Base-by-base conservation (phyloP, 2,113 vertebrate species). In the Falcunculus frontatus region DNA sequence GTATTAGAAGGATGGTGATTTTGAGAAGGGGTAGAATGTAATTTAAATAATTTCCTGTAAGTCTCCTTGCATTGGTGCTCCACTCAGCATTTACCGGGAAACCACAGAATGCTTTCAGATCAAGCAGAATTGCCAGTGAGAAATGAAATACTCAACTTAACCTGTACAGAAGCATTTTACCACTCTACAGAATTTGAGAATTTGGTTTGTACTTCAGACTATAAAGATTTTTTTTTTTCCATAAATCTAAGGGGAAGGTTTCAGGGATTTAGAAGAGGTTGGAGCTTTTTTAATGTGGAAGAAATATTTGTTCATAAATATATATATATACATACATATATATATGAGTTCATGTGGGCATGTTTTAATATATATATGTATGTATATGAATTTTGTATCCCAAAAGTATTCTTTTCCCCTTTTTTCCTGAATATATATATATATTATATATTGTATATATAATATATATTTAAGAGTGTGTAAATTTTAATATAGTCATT, bases 201-300 rank as follows among this genome's bases (percentile, higher is more conserved):
- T 87, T 92, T 53, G 18, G 13, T 29, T 81, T 94, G 37, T 89
- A 65, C 49, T 91, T 94, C 75, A 50, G 62, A 85, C 49, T 69
- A 67, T 35, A 77, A 29, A 55, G 56, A 42, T 60, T 52, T 65
- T 78, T 63, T 86, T 85, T 91, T 92, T 91, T 20, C 55, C 90
- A 92, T 95, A 94, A 76, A 93, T 91, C 88, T 70, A 92, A 90
- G 92, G 94, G 82, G 94, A 91, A 94, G 60, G 96, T 94, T 98
- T 98, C 97, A 98, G 98, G 97, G 97, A 97, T 95, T 97, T 97
- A 96, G 93, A 87, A 97, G 94, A 97, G 86, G 83, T 89, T 73
- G 46, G 92, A 95, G 53, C 33, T 88, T 97, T 97, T 98, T 98
- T 98, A 87, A 97, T 95, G 95, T 72, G 92, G 90, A 96, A 91